phyloP scores from a whole-genome alignment of 1,140 invertebrate species.

The Drosophila funebris region DNA sequence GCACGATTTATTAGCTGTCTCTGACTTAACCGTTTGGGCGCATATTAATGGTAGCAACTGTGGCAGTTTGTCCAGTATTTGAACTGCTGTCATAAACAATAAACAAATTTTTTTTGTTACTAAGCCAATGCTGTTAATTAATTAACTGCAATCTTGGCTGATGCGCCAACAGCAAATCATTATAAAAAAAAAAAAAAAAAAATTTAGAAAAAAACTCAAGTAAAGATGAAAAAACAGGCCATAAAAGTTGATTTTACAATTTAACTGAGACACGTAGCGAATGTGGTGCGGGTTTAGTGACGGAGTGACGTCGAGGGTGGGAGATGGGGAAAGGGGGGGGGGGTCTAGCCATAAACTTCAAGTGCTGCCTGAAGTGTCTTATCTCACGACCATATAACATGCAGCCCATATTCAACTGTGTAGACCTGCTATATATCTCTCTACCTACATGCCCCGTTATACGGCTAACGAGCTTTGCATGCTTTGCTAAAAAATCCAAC shows the following conservation, averaged over 20 bases:
- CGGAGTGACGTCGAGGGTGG: background rate
- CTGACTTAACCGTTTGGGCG: constrained; percentile 27
- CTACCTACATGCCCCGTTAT: constrained; percentile 41
- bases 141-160: constrained; percentile 52
- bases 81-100: background rate
- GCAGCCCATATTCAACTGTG: constrained; percentile 38
- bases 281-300: background rate
- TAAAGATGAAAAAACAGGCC: constrained; percentile 25
- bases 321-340: background rate
- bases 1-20: constrained; percentile 49
- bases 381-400: constrained; percentile 70
- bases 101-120: background rate
- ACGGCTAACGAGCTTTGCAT: constrained; percentile 57
- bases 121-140: constrained; percentile 52
- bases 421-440: background rate
- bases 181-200: constrained; percentile 8
- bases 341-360: constrained; percentile 53
- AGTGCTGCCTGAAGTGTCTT: constrained; percentile 70
- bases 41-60: constrained; percentile 48
- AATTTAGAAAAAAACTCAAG: background rate
- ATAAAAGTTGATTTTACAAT: constrained; percentile 42
- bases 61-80: constrained; percentile 6
- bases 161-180: constrained; percentile 36
- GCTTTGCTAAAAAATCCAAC: constrained; percentile 6
- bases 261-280: constrained; percentile 12